phyloP scores from a whole-genome alignment of 2,797 vertebrate species.

The Pseudochirops cupreus region DNA sequence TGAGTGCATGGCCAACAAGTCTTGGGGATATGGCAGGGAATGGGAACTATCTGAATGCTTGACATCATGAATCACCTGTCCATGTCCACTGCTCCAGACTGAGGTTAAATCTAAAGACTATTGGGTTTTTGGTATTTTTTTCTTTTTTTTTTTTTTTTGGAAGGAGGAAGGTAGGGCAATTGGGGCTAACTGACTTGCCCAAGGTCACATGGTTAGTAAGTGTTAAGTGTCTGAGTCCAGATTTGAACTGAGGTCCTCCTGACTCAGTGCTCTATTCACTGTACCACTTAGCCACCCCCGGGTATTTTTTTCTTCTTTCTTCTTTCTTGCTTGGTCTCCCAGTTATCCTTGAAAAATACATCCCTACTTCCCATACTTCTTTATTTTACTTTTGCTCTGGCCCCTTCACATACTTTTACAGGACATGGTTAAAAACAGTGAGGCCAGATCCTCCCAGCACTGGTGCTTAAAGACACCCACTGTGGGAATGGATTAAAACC shows the following conservation, averaged over 20 bases:
- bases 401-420: neutral
- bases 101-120: neutral
- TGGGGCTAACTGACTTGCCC: too few species aligned
- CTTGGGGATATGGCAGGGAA: neutral
- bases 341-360: neutral
- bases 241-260: too few species aligned
- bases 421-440: neutral
- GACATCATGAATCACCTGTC: neutral
- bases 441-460: neutral
- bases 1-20: neutral
- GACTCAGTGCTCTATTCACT: too few species aligned
- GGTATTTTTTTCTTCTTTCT: neutral
- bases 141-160: too few species aligned
- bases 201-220: too few species aligned
- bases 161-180: too few species aligned
- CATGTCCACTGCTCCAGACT: neutral
- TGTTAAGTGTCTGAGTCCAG: too few species aligned
- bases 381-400: neutral
- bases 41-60: neutral
- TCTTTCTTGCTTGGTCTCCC: neutral
- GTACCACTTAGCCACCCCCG: too few species aligned
- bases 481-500: neutral
- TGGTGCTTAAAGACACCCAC: neutral
- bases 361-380: neutral
- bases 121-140: neutral